Conservation (phyloP, 2,888 invertebrate species). For the Antheraea assamensis region DNA sequence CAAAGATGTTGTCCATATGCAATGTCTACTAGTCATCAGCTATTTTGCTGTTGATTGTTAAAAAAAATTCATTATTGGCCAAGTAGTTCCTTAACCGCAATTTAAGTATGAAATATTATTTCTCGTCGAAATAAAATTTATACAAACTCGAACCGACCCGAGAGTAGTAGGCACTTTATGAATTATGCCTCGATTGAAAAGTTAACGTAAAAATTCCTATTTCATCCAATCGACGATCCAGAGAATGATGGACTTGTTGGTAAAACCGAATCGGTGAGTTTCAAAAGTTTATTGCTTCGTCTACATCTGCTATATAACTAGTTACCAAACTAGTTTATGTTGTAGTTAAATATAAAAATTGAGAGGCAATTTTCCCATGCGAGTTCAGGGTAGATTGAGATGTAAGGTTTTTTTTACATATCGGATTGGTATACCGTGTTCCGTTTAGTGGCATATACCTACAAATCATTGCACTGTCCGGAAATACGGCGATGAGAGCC, state of each 20-base stretch:
- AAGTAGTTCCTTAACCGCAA: background rate
- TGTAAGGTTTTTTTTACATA: too few species aligned
- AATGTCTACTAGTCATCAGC: background rate
- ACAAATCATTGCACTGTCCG: too few species aligned
- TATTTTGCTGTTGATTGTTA: background rate
- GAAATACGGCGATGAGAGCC: too few species aligned
- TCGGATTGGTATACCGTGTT: too few species aligned
- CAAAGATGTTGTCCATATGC: background rate
- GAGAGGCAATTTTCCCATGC: too few species aligned
- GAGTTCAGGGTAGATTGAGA: too few species aligned
- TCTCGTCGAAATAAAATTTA: slow-evolving; percentile 7
- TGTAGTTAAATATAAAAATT: background rate
- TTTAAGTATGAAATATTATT: background rate
- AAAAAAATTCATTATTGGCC: background rate
- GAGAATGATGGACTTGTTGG: slow-evolving; percentile 15
- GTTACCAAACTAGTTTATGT: slow-evolving; percentile 7
- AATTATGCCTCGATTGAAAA: slow-evolving; percentile 27
- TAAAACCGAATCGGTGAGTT: slow-evolving; percentile 3
- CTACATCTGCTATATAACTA: slow-evolving; percentile 7
- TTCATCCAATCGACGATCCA: slow-evolving; percentile 20
- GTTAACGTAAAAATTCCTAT: slow-evolving; percentile 25
- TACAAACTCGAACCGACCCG: background rate
- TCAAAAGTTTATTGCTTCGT: slow-evolving; percentile 9
- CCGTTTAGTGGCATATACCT: too few species aligned
- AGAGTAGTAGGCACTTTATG: slow-evolving; percentile 23